phyloP scores from a whole-genome alignment of 2,797 vertebrate genomes.

The Steatocranus sp. region DNA sequence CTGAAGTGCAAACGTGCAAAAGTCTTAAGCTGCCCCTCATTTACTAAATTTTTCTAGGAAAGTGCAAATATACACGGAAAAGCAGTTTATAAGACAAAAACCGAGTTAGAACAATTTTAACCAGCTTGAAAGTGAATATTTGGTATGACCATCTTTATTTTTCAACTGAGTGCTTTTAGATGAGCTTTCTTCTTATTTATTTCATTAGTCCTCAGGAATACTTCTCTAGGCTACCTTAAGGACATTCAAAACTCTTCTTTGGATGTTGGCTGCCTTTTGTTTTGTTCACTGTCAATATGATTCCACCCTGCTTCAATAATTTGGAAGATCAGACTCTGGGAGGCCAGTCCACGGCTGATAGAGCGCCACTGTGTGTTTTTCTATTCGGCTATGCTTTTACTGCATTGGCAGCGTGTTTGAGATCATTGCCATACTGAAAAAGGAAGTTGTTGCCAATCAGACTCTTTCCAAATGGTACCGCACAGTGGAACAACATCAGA shows the following conservation, averaged over 20 bases:
- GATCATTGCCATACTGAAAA: not conserved
- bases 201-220: not conserved
- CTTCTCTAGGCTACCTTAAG: not conserved
- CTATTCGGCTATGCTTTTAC: not conserved
- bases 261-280: not conserved
- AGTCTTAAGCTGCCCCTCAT: not conserved
- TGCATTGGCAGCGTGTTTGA: not conserved
- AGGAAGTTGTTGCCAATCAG: not conserved
- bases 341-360: not conserved
- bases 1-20: not conserved
- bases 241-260: not conserved
- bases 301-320: not conserved
- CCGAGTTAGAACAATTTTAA: accelerated
- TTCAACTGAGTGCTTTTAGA: not conserved
- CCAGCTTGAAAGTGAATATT: not conserved
- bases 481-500: not conserved
- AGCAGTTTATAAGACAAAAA: not conserved
- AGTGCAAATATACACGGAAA: accelerated
- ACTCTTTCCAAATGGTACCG: not conserved
- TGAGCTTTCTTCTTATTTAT: accelerated
- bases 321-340: not conserved
- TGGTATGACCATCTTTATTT: not conserved
- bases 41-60: not conserved
- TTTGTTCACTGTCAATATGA: not conserved
- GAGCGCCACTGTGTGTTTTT: not conserved